These are phyloP conservation scores for Capreolus pygargus DNA, from an alignment of 2,113 vertebrate species.

Conservation along the genomic window DNA sequence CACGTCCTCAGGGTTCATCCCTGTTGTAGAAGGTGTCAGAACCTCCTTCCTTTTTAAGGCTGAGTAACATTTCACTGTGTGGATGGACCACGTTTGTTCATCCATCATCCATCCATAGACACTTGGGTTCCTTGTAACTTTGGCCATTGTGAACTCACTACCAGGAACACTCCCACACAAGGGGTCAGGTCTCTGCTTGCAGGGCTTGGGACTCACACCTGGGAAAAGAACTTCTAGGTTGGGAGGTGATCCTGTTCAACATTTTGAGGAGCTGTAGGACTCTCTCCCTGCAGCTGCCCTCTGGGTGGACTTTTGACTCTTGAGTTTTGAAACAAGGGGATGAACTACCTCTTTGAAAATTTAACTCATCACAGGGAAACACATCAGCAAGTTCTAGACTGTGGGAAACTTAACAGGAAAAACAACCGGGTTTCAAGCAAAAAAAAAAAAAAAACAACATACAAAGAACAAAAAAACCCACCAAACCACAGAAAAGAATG, in stretches of 20 bases:
- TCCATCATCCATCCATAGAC: too few relatives aligned
- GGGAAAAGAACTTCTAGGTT: neutral
- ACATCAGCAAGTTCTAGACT: neutral
- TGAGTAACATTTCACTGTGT: neutral
- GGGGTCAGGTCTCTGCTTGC: neutral
- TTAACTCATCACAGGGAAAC: neutral
- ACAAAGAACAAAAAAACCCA: neutral
- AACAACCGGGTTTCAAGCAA: neutral
- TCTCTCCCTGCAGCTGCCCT: neutral
- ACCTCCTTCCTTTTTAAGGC: neutral
- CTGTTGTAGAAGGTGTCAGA: neutral
- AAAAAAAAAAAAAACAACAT: neutral
- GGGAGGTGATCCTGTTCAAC: neutral
- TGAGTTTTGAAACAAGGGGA: neutral
- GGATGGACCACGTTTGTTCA: neutral
- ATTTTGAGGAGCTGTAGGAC: neutral
- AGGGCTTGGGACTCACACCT: neutral
- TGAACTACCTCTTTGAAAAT: neutral
- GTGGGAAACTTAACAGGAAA: constrained; percentile 7
- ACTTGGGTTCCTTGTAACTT: neutral
- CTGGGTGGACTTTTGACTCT: neutral
- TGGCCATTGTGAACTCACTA: neutral
- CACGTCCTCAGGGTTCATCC: neutral
- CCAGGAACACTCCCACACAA: neutral
- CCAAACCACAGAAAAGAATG: neutral